Evolutionary conservation across 2,888 invertebrate species (phyloP), one percentile per base, ranked within the genome.

Genomic region (Dynastes tityus): DNA sequence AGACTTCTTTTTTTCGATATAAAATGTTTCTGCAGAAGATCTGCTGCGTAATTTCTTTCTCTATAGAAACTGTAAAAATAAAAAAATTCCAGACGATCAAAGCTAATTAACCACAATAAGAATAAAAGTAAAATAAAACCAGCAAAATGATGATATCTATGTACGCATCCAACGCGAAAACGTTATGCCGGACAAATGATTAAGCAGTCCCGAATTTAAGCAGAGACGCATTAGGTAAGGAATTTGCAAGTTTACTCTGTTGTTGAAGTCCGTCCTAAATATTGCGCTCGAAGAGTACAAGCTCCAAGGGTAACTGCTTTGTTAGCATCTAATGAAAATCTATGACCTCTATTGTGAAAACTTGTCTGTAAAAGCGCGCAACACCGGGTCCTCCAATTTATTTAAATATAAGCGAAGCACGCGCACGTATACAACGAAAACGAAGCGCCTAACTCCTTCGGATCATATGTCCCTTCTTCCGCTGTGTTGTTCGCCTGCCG

Each of bases 241-340:
- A 37, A 67, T 76, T 76, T 65, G 67, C 76, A 51, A 65, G 67
- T 76, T 53, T 67, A 67, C 64, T 16, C 13, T 53, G 65, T 32
- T 45, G 75, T 75, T 61, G 63, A 64, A 75, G 75, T 45, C 40
- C 29, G 45, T 63, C 63, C 75, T 75, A 75, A 75, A 76, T 76
- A 55, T 65, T 65, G 37, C 37, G 68, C 68, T 68, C 68, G 68
- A 76, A 79, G 78, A 65, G 74, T 76, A 79, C 76, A 76, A 40
- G 76, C 79, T 75, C 76, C 68, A 77, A 77, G 76, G 79, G 65
- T 73, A 80, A 68, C 77, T 79, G 80, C 67, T 80, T 81, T 81
- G 81, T 81, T 81, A 78, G 77, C 77, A 71, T 76, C 77, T 81
- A 81, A 81, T 81, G 81, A 78, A 81, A 81, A 81, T 81, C 80